Base-by-base conservation (phyloP, 2,113 vertebrate species). In the Eulemur rufifrons region DNA sequence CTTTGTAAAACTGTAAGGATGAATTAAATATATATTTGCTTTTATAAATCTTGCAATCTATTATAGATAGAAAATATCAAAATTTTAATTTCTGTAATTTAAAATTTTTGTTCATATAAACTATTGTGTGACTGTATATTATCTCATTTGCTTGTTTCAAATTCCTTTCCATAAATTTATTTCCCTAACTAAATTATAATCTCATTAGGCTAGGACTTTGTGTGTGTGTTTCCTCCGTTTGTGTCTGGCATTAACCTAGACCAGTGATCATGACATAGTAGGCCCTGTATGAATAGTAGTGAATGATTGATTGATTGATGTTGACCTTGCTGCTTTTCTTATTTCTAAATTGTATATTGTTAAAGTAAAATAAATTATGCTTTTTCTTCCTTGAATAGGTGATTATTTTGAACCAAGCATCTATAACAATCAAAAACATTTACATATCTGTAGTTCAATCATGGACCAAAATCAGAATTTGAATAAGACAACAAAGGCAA, bases 391-490 rank as follows among this genome's bases (percentile, higher is more conserved):
- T 94, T 94, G 1, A 25, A 42, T 69, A 98, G 98, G 76, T 77
- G 61, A 37, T 78, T 85, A 56, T 86, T 76, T 82, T 42, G 45
- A 76, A 76, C 27, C 27, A 47, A 76, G 27, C 15, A 76, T 47
- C n/a, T 84, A 96, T 93, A 90, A 95, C 66, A 18, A 37, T 12
- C 92, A 93, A 94, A 97, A 95, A 0, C 1, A 82, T 21, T 86
- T 12, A 23, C 8, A 87, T 54, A 80, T 37, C 42, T 47, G 15
- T 14, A 32, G 3, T 89, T 50, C 94, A 89, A 76, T 27, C 63
- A 92, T 39, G 80, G 96, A 94, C 47, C 94, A 92, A 68, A 93
- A 82, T 50, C 95, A 98, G 6, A 6, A 93, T 94, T 91, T 71
- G 69, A 95, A 94, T 42, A 94, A 96, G 6, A 83, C 96, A 56